Evolutionary conservation across 2,113 vertebrate species (phyloP).

Genomic region (Quiscalus mexicanus): DNA sequence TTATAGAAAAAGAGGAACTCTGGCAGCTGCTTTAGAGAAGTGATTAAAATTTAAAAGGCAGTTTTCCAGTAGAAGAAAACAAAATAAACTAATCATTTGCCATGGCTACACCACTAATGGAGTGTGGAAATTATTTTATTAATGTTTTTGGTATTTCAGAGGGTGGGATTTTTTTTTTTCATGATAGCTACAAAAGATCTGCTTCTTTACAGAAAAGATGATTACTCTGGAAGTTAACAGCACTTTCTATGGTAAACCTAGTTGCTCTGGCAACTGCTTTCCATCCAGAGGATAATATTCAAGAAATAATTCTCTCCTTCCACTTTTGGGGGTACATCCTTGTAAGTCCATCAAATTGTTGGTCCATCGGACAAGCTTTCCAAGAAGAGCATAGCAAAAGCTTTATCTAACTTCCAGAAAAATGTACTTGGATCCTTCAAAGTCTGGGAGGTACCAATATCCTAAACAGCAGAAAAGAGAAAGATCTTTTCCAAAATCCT

Average conservation of each 20-base stretch:
- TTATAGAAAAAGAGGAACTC: background rate
- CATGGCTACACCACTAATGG: constrained; percentile 50
- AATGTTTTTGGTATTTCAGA: constrained; percentile 33
- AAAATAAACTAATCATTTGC: constrained; percentile 67
- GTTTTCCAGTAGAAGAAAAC: constrained; percentile 50
- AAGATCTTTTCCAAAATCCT: background rate
- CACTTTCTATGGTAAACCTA: background rate
- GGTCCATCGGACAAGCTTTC: background rate
- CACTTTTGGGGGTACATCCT: background rate
- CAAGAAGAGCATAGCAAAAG: background rate
- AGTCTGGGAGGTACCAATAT: background rate
- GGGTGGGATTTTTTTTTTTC: background rate
- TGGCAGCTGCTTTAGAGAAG: constrained; percentile 46
- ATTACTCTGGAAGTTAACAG: background rate
- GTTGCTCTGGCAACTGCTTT: constrained; percentile 42
- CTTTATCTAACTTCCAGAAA: background rate
- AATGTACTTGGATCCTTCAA: background rate
- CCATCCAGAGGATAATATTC: background rate
- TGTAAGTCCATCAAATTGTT: background rate
- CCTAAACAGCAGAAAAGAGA: background rate
- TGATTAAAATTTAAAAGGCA: constrained; percentile 67
- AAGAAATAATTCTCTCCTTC: background rate
- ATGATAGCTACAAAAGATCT: background rate
- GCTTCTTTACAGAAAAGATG: background rate
- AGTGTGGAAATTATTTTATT: constrained; percentile 59